A percentile compares a stretch with the other conserved stretches of the same genome.
These are phyloP conservation scores for Aphidius gifuensis DNA, from an alignment of 1,140 invertebrate genomes.

Conservation along the genomic window DNA sequence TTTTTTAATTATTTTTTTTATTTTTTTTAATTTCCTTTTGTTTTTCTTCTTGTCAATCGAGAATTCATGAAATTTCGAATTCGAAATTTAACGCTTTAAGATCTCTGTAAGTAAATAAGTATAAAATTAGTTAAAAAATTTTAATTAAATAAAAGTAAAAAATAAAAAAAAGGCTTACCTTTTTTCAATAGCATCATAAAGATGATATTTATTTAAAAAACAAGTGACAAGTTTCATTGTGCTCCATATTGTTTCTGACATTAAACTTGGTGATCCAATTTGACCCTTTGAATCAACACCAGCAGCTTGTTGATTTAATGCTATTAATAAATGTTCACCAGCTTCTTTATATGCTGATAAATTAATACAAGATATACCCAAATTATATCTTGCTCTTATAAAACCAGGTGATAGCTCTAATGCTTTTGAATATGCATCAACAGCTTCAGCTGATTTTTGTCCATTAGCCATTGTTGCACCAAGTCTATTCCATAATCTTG, in stretches of 20 bases:
- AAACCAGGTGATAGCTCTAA: conserved; percentile 91
- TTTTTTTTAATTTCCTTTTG: too few species aligned
- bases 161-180: conserved; percentile 48
- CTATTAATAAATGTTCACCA: conserved; percentile 89
- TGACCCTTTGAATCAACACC: conserved; percentile 61
- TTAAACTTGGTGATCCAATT: conserved; percentile 60
- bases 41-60: too few species aligned
- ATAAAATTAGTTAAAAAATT: conserved; percentile 12
- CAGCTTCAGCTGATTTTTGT: conserved; percentile 89
- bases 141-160: not conserved
- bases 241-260: conserved; percentile 94
- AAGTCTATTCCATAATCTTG: conserved; percentile 93
- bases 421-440: conserved; percentile 91
- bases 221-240: conserved; percentile 88
- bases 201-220: conserved; percentile 78
- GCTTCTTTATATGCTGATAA: conserved; percentile 92
- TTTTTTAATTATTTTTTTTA: conserved; percentile 1
- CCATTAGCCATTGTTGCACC: conserved; percentile 97
- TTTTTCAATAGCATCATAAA: conserved; percentile 72
- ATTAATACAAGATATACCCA: conserved; percentile 97
- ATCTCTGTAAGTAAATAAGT: conserved; percentile 54
- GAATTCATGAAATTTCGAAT: conserved; percentile 54
- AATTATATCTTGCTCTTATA: conserved; percentile 94
- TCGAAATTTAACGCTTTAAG: conserved; percentile 64
- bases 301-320: conserved; percentile 87